These are phyloP conservation scores for Dolomedes plantarius DNA, from an alignment of 2,888 invertebrate genomes.

Conservation along the genomic window DNA sequence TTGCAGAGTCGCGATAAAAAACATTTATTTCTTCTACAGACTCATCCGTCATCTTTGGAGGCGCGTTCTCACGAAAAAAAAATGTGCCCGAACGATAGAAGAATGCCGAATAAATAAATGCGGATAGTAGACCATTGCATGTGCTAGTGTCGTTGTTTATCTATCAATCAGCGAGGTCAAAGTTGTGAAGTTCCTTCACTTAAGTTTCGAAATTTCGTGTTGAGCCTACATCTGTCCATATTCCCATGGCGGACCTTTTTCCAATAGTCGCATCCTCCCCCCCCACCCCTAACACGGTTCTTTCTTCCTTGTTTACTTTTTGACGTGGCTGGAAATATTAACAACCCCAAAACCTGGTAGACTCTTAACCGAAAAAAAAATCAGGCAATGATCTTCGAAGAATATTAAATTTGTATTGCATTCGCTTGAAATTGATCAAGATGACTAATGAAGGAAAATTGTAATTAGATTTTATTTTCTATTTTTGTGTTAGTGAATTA, in stretches of 20 bases:
- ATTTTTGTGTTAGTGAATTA: too few species aligned
- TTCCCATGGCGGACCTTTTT: conserved; percentile 37
- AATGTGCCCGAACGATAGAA: background rate
- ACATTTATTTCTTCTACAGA: conserved; percentile 20
- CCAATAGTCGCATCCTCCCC: conserved; percentile 25
- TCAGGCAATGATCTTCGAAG: too few species aligned
- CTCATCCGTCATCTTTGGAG: conserved; percentile 49
- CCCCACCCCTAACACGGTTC: background rate
- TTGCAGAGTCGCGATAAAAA: background rate
- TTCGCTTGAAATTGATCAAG: too few species aligned
- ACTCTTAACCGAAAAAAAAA: too few species aligned
- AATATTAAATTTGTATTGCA: too few species aligned
- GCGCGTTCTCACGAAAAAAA: conserved; percentile 33
- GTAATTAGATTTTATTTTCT: too few species aligned
- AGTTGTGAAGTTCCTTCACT: conserved; percentile 57
- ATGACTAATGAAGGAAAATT: too few species aligned
- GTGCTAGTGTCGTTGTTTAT: conserved; percentile 54
- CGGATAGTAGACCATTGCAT: conserved; percentile 39
- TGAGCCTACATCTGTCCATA: conserved; percentile 36
- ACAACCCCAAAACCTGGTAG: background rate
- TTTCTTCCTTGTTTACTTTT: conserved; percentile 24
- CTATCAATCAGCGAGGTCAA: conserved; percentile 62
- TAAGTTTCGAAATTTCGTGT: conserved; percentile 46
- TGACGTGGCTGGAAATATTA: background rate
- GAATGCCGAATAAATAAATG: conserved; percentile 49